Evolutionary conservation across 2,113 vertebrate species (phyloP).

Genomic region (Tor tambroides): DNA sequence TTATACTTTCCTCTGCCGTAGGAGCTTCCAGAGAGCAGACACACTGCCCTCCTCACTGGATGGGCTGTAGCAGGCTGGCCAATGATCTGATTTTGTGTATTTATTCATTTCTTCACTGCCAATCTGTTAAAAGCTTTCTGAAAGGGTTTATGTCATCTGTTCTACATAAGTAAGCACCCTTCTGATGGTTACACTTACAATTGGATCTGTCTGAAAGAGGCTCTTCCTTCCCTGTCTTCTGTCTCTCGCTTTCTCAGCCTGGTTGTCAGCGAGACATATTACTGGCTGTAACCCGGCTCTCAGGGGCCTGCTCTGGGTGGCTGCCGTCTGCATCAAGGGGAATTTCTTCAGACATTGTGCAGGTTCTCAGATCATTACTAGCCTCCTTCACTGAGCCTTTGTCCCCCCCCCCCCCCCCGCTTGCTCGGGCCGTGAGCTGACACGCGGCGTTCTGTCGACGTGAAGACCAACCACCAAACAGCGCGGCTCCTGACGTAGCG

Average conservation of each 20-base stretch:
- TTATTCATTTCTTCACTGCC: neutral
- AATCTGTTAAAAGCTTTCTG: constrained; percentile 12
- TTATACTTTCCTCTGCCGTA: neutral
- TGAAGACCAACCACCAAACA: constrained; percentile 47
- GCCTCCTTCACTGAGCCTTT: constrained; percentile 60
- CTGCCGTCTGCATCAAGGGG: constrained; percentile 69
- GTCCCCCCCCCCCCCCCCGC: constrained; percentile 50
- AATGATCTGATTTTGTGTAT: constrained; percentile 29
- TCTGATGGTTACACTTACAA: constrained; percentile 22
- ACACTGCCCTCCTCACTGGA: neutral
- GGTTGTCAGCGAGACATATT: constrained; percentile 50
- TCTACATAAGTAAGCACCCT: neutral
- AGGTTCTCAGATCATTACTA: constrained; percentile 64
- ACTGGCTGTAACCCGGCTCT: constrained; percentile 43
- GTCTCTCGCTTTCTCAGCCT: constrained; percentile 45
- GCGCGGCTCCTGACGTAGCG: constrained; percentile 48
- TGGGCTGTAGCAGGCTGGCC: neutral
- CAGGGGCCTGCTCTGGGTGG: constrained; percentile 62
- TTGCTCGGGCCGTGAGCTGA: constrained; percentile 53
- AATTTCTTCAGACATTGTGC: constrained; percentile 63
- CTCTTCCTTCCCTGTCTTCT: neutral
- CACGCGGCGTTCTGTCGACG: constrained; percentile 48
- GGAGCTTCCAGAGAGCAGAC: neutral
- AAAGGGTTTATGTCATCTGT: constrained; percentile 1
- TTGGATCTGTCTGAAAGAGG: constrained; percentile 22